phyloP scores from a whole-genome alignment of 2,888 invertebrate species.

The Tricholauxania praeusta region DNA sequence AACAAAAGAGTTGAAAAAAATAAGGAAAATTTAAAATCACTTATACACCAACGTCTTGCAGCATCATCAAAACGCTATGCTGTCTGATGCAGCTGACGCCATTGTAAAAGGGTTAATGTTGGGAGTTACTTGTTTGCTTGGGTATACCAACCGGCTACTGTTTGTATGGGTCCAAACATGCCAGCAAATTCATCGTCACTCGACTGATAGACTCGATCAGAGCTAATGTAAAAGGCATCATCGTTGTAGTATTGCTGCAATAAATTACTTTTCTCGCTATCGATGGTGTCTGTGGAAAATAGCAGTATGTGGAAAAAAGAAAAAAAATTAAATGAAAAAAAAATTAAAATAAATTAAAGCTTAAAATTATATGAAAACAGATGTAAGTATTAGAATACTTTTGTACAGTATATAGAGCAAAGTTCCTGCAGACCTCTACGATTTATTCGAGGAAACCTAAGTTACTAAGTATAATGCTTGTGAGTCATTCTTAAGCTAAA shows the following conservation, averaged over 20 bases:
- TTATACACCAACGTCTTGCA: too few relatives aligned
- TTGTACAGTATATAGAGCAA: too few relatives aligned
- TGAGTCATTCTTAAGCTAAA: too few relatives aligned
- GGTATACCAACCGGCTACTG: constrained; percentile 64
- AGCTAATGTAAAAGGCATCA: constrained; percentile 65
- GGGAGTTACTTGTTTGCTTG: neutral
- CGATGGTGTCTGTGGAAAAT: constrained; percentile 59
- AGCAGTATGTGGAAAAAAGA: neutral
- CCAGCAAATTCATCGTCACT: constrained; percentile 66
- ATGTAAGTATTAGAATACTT: neutral
- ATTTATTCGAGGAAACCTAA: too few relatives aligned
- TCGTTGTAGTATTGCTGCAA: constrained; percentile 67
- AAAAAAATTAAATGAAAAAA: constrained; percentile 30
- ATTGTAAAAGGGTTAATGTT: neutral
- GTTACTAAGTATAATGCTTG: too few relatives aligned
- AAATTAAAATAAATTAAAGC: constrained; percentile 11
- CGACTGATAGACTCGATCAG: constrained; percentile 66
- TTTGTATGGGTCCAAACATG: constrained; percentile 66
- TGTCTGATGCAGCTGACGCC: too few relatives aligned
- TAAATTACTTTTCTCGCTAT: constrained; percentile 61
- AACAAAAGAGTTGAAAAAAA: too few relatives aligned
- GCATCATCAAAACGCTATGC: too few relatives aligned
- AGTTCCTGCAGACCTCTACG: too few relatives aligned
- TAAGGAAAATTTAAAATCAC: too few relatives aligned
- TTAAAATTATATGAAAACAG: neutral